These are phyloP conservation scores for Tretioscincus oriximinensis DNA, from an alignment of 2,113 vertebrate genomes.

Conservation along the genomic window DNA sequence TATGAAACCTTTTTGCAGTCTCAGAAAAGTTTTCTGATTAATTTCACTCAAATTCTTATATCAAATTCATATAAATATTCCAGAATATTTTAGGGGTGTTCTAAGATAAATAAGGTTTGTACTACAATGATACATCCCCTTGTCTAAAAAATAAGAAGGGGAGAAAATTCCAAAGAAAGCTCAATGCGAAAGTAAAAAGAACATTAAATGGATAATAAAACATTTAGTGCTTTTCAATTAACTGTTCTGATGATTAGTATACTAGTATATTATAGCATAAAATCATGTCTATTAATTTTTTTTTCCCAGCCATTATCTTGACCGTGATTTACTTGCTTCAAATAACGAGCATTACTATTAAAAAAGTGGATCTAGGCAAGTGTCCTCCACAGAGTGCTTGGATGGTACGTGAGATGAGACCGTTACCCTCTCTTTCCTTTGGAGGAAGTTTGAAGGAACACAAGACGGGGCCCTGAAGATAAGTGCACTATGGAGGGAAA, in stretches of 20 bases:
- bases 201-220: constrained; percentile 77
- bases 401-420: constrained; percentile 50
- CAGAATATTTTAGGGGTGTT: not conserved
- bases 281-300: constrained; percentile 76
- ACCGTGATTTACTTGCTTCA: constrained; percentile 74
- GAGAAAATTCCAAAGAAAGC: constrained; percentile 68
- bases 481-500: too few relatives aligned
- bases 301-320: constrained; percentile 72
- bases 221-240: constrained; percentile 81
- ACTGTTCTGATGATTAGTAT: constrained; percentile 75
- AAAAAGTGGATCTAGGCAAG: constrained; percentile 69
- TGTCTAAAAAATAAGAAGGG: constrained; percentile 44
- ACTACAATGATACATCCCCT: not conserved
- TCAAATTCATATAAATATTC: not conserved
- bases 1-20: not conserved
- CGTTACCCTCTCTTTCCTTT: constrained; percentile 41
- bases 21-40: not conserved
- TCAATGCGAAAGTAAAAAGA: constrained; percentile 64
- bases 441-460: constrained; percentile 54
- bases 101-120: not conserved
- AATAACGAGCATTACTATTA: constrained; percentile 75
- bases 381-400: constrained; percentile 56
- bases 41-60: not conserved
- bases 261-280: constrained; percentile 75
- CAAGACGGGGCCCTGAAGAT: not conserved